A percentile compares a stretch with the other conserved stretches of the same genome.
Conservation (phyloP, 2,888 invertebrate species). For the Dioctria rufipes region DNA sequence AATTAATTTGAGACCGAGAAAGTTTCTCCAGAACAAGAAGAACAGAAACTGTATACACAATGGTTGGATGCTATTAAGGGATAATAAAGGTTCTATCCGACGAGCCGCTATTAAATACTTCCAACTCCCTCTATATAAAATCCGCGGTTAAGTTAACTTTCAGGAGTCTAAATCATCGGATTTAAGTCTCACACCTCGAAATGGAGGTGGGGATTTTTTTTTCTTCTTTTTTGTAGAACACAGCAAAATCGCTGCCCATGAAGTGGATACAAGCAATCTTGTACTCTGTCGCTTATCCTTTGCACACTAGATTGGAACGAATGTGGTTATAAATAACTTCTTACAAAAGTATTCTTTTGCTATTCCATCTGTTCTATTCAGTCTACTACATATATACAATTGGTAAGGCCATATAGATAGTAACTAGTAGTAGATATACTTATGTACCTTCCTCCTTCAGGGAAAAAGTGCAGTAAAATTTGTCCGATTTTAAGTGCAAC, state of each 20-base stretch:
- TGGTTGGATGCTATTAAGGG: slow-evolving; percentile 36
- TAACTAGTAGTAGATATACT: too few species aligned
- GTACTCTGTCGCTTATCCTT: slow-evolving; percentile 33
- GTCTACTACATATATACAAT: neutral
- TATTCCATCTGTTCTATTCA: neutral
- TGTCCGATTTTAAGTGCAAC: slow-evolving; percentile 52
- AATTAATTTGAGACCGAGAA: slow-evolving; percentile 43
- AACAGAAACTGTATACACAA: slow-evolving; percentile 13
- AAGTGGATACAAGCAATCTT: slow-evolving; percentile 26
- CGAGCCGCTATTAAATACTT: slow-evolving; percentile 29
- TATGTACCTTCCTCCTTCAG: neutral
- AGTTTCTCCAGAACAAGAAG: neutral
- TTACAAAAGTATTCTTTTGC: slow-evolving; percentile 17
- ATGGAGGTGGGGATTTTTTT: neutral
- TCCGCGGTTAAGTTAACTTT: slow-evolving; percentile 51
- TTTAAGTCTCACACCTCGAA: slow-evolving; percentile 6
- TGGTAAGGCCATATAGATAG: neutral
- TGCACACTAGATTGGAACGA: slow-evolving; percentile 43
- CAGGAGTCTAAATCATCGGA: slow-evolving; percentile 44
- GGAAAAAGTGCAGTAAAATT: slow-evolving; percentile 42
- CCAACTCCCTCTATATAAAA: neutral
- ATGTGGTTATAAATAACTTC: slow-evolving; percentile 52
- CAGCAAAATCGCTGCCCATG: slow-evolving; percentile 10
- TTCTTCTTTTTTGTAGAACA: neutral
- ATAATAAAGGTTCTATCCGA: slow-evolving; percentile 32